These are phyloP conservation scores for Sericinus montela DNA, from an alignment of 2,888 invertebrate genomes.

Conservation along the genomic window DNA sequence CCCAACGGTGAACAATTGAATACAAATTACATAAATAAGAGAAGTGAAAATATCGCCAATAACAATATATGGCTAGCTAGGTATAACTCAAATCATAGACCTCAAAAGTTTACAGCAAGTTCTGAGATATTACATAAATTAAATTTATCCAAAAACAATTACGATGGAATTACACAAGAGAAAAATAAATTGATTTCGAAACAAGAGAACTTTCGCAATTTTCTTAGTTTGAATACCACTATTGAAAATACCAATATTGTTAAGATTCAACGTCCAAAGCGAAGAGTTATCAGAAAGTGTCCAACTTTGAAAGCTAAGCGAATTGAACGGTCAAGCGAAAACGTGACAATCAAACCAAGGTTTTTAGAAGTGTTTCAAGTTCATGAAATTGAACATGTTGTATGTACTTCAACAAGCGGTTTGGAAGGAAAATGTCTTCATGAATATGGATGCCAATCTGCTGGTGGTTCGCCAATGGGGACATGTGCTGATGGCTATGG, in stretches of 20 bases:
- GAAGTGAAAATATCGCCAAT: background rate
- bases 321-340: slow-evolving; percentile 20
- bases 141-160: background rate
- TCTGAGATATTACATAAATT: background rate
- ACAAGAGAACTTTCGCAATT: background rate
- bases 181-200: background rate
- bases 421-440: slow-evolving; percentile 86
- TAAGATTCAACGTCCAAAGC: slow-evolving; percentile 26
- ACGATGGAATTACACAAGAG: background rate
- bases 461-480: slow-evolving; percentile 82
- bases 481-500: slow-evolving; percentile 86
- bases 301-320: slow-evolving; percentile 15
- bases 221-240: background rate
- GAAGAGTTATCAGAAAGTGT: slow-evolving; percentile 30
- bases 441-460: slow-evolving; percentile 81
- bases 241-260: background rate
- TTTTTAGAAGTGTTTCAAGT: slow-evolving; percentile 85
- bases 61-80: background rate
- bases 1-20: background rate
- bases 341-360: slow-evolving; percentile 33
- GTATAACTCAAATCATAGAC: background rate
- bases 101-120: background rate
- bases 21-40: background rate
- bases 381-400: slow-evolving; percentile 83
- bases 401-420: slow-evolving; percentile 77